Evolutionary conservation across 1,140 invertebrate species (phyloP).

Genomic region (Caenorhabditis remanei): DNA sequence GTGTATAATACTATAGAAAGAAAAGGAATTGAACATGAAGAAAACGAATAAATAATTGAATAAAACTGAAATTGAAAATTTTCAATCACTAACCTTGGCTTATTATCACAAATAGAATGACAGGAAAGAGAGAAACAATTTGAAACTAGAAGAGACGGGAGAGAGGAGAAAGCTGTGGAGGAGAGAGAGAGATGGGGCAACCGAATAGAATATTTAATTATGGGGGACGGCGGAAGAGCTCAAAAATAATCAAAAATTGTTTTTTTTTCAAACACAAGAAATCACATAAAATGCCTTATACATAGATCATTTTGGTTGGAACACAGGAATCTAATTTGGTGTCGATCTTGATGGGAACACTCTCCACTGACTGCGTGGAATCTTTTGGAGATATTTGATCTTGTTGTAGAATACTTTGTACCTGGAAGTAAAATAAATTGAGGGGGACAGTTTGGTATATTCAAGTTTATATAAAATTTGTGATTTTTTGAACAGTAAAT

Average conservation of each 20-base stretch:
- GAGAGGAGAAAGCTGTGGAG: constrained; percentile 19
- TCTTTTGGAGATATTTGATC: constrained; percentile 66
- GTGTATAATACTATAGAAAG: neutral
- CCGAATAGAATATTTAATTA: too few species aligned
- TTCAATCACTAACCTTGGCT: constrained; percentile 19
- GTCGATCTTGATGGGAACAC: constrained; percentile 54
- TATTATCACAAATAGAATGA: neutral
- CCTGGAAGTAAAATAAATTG: too few species aligned
- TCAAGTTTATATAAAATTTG: neutral
- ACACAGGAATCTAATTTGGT: neutral
- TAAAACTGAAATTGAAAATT: neutral
- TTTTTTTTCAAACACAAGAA: too few species aligned
- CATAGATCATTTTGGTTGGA: neutral
- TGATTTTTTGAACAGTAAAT: too few species aligned
- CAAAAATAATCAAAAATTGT: neutral
- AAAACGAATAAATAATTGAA: constrained; percentile 31
- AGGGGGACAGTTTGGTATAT: neutral
- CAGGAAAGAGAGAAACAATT: neutral
- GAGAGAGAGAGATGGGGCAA: neutral
- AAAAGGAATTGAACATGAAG: neutral
- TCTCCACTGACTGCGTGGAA: constrained; percentile 66
- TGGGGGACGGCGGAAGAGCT: too few species aligned
- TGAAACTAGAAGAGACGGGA: neutral
- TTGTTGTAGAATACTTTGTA: constrained; percentile 67
- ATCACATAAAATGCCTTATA: too few species aligned